These are phyloP conservation scores for Cuniculus paca DNA, from an alignment of 2,797 vertebrate species.

Conservation along the genomic window DNA sequence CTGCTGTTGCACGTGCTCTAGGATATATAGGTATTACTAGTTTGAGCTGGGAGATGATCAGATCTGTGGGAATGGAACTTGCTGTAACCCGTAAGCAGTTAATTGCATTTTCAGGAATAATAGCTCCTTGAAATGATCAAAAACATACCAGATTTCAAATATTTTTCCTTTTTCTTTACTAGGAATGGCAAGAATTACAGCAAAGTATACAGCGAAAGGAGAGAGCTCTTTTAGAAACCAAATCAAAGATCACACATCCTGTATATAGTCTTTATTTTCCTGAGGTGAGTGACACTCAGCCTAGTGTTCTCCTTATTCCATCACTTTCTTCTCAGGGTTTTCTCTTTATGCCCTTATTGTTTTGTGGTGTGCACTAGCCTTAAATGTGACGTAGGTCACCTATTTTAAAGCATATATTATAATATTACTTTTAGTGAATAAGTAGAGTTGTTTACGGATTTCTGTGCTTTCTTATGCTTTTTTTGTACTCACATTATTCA, in stretches of 20 bases:
- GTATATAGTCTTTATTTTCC: slow-evolving; percentile 98
- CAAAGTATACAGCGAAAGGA: slow-evolving; percentile 99
- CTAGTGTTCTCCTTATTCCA: background rate
- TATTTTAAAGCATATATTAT: slow-evolving; percentile 25
- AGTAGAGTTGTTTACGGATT: slow-evolving; percentile 16
- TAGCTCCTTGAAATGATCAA: background rate
- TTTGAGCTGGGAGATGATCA: background rate
- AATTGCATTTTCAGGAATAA: slow-evolving; percentile 37
- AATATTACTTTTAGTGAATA: background rate
- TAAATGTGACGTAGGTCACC: background rate
- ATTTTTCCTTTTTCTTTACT: slow-evolving; percentile 74
- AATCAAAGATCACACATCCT: slow-evolving; percentile 98
- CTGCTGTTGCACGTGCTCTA: background rate
- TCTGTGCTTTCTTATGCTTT: slow-evolving; percentile 32
- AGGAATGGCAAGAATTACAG: slow-evolving; percentile 99
- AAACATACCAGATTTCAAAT: slow-evolving; percentile 17
- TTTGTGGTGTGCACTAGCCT: background rate
- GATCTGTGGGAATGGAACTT: slow-evolving; percentile 15
- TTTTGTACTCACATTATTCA: slow-evolving; percentile 1
- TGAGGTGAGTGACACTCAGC: slow-evolving; percentile 89
- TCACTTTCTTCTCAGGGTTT: background rate
- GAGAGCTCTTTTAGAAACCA: slow-evolving; percentile 97
- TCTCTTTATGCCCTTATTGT: background rate
- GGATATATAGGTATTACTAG: background rate
- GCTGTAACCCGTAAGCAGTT: background rate